These are phyloP conservation scores for Caenorhabditis sulstoni DNA, from an alignment of 2,888 invertebrate species.

Conservation along the genomic window DNA sequence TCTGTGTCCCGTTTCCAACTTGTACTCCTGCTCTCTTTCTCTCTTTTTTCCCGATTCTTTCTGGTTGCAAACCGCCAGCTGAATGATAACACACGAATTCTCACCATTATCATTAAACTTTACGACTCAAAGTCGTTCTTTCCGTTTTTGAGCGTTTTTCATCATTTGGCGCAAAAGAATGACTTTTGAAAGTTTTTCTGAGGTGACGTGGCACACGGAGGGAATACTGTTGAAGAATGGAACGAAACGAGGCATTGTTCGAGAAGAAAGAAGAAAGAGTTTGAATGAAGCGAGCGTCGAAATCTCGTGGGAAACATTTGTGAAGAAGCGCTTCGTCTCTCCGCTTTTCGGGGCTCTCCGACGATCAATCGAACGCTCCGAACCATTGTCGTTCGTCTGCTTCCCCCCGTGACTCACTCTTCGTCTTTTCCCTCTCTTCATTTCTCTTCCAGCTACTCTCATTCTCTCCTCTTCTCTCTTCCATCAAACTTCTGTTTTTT, in stretches of 20 bases:
- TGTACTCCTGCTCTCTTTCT: background rate
- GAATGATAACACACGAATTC: slow-evolving; percentile 43
- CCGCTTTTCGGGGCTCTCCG: too few relatives aligned
- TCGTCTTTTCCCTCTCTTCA: slow-evolving; percentile 2
- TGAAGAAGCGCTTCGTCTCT: too few relatives aligned
- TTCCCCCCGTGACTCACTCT: slow-evolving; percentile 29
- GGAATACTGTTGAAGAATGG: background rate
- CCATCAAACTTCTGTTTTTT: too few relatives aligned
- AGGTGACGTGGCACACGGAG: background rate
- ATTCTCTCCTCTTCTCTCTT: too few relatives aligned
- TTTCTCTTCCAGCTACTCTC: too few relatives aligned
- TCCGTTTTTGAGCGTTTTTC: slow-evolving; percentile 14
- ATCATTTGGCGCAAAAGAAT: slow-evolving; percentile 40
- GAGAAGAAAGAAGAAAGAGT: too few relatives aligned
- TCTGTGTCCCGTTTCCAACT: background rate
- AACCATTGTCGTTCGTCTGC: slow-evolving; percentile 4
- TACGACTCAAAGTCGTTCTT: slow-evolving; percentile 33
- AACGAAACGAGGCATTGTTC: background rate
- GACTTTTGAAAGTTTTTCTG: too few relatives aligned
- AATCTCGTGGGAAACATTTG: slow-evolving; percentile 1
- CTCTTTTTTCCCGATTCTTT: slow-evolving; percentile 1
- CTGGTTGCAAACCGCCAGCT: slow-evolving; percentile 6
- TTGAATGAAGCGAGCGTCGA: too few relatives aligned
- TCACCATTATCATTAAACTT: slow-evolving; percentile 56
- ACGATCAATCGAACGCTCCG: background rate